These are phyloP conservation scores for Leptodactylus fuscus DNA, from an alignment of 2,113 vertebrate species.

Conservation along the genomic window DNA sequence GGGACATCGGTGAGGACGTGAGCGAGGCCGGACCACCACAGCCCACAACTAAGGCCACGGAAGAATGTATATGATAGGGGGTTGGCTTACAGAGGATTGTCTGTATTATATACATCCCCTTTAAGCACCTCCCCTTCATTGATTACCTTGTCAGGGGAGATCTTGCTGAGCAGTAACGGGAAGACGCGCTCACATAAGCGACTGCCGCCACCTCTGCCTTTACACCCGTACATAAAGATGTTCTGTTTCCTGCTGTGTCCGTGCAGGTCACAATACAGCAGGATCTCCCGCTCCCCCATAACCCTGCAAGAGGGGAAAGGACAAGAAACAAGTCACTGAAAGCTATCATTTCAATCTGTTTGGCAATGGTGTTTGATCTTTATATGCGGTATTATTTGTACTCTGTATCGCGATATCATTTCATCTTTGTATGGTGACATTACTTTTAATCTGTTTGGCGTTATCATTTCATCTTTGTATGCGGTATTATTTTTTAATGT, in stretches of 20 bases:
- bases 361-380: too few species aligned
- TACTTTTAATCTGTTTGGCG: too few species aligned
- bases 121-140: too few species aligned
- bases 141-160: conserved; percentile 77
- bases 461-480: too few species aligned
- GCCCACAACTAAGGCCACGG: too few species aligned
- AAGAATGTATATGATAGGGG: too few species aligned
- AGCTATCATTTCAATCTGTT: too few species aligned
- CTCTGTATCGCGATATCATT: neutral
- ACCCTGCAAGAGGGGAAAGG: conserved; percentile 65
- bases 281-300: conserved; percentile 71
- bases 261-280: conserved; percentile 81
- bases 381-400: neutral
- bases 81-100: too few species aligned
- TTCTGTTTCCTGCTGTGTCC: conserved; percentile 80
- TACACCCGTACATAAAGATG: conserved; percentile 79
- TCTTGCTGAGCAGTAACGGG: conserved; percentile 78
- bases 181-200: conserved; percentile 69
- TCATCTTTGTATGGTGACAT: neutral
- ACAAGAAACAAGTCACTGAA: neutral
- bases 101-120: too few species aligned
- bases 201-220: conserved; percentile 49
- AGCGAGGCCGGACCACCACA: too few species aligned
- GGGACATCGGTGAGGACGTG: neutral
- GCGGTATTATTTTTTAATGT: too few species aligned